These are phyloP conservation scores for Taurulus bubalis DNA, from an alignment of 2,113 vertebrate genomes.

Conservation along the genomic window DNA sequence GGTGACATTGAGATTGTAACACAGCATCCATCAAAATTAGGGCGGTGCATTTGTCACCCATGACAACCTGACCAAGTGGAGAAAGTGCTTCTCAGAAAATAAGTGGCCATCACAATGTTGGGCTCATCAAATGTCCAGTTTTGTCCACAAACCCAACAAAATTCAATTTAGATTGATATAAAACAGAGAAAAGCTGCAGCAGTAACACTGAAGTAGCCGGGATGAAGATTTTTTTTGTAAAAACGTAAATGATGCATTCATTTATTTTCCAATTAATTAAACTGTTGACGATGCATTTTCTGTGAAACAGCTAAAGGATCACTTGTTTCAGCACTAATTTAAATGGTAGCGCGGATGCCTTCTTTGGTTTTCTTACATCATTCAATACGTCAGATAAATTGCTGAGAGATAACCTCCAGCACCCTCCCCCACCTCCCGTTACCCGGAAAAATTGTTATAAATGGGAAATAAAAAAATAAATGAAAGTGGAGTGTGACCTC, in stretches of 20 bases:
- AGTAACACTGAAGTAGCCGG: not conserved
- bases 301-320: not conserved
- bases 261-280: not conserved
- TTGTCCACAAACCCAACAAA: not conserved
- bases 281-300: not conserved
- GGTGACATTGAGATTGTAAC: constrained; percentile 56
- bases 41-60: constrained; percentile 2
- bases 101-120: not conserved
- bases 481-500: constrained; percentile 28
- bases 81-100: not conserved
- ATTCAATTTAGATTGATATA: not conserved
- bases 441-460: constrained; percentile 17
- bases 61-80: constrained; percentile 14
- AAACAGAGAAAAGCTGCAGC: not conserved
- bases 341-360: not conserved
- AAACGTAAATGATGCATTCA: not conserved
- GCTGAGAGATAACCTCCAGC: not conserved
- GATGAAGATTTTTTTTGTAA: not conserved
- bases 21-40: constrained; percentile 4
- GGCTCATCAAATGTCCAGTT: not conserved
- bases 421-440: not conserved
- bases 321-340: not conserved
- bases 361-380: not conserved
- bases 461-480: constrained; percentile 39
- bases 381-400: not conserved